Evolutionary conservation across 2,797 vertebrate species (phyloP).

Genomic region (Oryzias dopingdopingensis): DNA sequence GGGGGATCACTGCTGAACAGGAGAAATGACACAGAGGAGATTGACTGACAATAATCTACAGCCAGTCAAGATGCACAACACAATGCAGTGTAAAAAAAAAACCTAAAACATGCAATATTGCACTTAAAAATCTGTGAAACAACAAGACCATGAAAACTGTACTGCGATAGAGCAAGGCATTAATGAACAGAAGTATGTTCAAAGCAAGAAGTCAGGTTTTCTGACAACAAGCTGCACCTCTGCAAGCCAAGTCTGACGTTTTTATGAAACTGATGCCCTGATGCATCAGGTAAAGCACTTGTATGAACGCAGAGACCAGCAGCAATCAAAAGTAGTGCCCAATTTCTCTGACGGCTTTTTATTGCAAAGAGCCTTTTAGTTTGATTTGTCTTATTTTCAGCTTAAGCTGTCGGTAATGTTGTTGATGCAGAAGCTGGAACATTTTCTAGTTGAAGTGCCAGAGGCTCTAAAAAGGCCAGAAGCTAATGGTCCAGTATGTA

Average conservation of each 20-base stretch:
- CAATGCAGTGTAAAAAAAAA: too few relatives aligned
- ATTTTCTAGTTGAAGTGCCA: slow-evolving; percentile 6
- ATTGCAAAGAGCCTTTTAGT: slow-evolving; percentile 8
- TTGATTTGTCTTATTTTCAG: slow-evolving; percentile 11
- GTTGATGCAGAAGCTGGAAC: slow-evolving; percentile 5
- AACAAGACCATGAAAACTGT: too few relatives aligned
- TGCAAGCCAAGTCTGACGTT: not conserved
- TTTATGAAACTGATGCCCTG: slow-evolving; percentile 16
- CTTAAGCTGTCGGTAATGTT: slow-evolving; percentile 3
- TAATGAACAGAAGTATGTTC: too few relatives aligned
- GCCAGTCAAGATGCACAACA: too few relatives aligned
- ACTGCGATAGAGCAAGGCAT: too few relatives aligned
- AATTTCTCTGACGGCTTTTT: not conserved
- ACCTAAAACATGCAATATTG: too few relatives aligned
- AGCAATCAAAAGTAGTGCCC: not conserved
- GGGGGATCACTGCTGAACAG: too few relatives aligned
- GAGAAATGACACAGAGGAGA: too few relatives aligned
- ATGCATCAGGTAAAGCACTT: slow-evolving; percentile 6
- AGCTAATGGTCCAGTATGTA: slow-evolving; percentile 34
- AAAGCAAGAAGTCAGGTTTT: too few relatives aligned
- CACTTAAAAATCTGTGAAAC: too few relatives aligned
- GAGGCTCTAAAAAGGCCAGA: slow-evolving; percentile 21
- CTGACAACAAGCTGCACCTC: slow-evolving; percentile 4
- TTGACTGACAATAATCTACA: too few relatives aligned
- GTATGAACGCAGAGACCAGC: slow-evolving; percentile 1